Conservation (phyloP, 2,888 invertebrate species). For the Aporophyla nigra region DNA sequence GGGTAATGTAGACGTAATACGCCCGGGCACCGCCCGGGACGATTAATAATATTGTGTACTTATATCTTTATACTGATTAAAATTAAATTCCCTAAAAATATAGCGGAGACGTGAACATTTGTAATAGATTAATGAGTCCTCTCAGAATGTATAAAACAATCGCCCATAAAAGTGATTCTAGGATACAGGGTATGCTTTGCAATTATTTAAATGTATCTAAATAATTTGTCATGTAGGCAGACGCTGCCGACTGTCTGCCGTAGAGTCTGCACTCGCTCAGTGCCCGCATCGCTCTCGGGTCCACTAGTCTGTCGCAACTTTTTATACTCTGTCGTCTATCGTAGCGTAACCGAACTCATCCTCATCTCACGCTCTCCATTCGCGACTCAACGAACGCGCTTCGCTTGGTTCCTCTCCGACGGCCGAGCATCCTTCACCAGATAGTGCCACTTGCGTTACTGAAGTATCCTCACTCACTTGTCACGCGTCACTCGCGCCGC, state of each 20-base stretch:
- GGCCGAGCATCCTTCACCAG: conserved; percentile 70
- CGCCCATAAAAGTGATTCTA: conserved; percentile 94
- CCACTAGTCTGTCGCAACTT: conserved; percentile 89
- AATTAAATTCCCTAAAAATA: conserved; percentile 85
- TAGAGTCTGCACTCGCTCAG: conserved; percentile 71
- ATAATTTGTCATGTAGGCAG: conserved; percentile 89
- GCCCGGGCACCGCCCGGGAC: conserved; percentile 77
- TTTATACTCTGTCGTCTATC: conserved; percentile 87
- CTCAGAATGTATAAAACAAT: conserved; percentile 89
- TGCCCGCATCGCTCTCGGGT: conserved; percentile 84
- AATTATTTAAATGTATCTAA: conserved; percentile 95
- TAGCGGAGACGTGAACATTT: conserved; percentile 87
- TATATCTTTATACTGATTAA: conserved; percentile 88
- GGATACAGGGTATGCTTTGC: conserved; percentile 99
- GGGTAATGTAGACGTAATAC: conserved; percentile 85
- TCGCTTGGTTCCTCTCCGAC: conserved; percentile 75
- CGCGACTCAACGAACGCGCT: conserved; percentile 78
- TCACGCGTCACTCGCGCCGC: conserved; percentile 72
- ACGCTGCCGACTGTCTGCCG: conserved; percentile 81
- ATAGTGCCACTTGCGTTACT: conserved; percentile 74
- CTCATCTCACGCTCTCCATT: conserved; percentile 75
- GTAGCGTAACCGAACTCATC: conserved; percentile 83
- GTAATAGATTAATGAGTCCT: conserved; percentile 88
- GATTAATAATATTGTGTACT: conserved; percentile 84
- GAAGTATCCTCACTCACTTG: conserved; percentile 84